These are phyloP conservation scores for Aphelinus atriplicis DNA, from an alignment of 1,140 invertebrate species.

Conservation along the genomic window DNA sequence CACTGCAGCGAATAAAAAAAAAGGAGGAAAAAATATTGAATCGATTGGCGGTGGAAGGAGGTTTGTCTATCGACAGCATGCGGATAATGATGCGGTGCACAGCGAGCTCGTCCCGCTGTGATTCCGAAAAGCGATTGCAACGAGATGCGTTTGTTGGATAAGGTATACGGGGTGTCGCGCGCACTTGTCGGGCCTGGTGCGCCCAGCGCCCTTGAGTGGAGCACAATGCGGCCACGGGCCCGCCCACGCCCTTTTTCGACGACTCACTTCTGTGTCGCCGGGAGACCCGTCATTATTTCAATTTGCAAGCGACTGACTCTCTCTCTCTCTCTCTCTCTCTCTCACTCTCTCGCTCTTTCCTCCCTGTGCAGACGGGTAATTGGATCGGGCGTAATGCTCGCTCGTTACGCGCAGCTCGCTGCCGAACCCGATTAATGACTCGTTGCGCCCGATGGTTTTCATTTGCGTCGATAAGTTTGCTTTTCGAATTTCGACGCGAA, in stretches of 20 bases:
- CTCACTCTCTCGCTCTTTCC: too few species aligned
- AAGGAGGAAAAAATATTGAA: too few species aligned
- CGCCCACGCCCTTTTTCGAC: slow-evolving; percentile 13
- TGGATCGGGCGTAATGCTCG: neutral
- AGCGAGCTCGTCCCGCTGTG: too few species aligned
- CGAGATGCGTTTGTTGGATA: too few species aligned
- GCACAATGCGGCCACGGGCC: neutral
- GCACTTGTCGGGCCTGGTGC: neutral
- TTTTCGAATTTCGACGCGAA: neutral
- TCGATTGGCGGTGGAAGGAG: too few species aligned
- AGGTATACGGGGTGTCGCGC: neutral
- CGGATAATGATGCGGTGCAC: too few species aligned
- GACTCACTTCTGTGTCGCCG: slow-evolving; percentile 8
- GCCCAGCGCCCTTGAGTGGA: too few species aligned
- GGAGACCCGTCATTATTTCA: slow-evolving; percentile 24
- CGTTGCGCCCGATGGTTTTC: too few species aligned
- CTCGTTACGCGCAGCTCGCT: neutral
- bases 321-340: neutral
- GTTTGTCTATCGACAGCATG: too few species aligned
- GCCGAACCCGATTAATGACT: neutral
- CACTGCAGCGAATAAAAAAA: too few species aligned
- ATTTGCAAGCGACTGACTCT: neutral
- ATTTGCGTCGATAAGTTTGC: neutral
- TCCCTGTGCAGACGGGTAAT: neutral
- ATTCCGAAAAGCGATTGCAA: too few species aligned